phyloP scores from a whole-genome alignment of 2,888 invertebrate species.

The Zele albiditarsus region DNA sequence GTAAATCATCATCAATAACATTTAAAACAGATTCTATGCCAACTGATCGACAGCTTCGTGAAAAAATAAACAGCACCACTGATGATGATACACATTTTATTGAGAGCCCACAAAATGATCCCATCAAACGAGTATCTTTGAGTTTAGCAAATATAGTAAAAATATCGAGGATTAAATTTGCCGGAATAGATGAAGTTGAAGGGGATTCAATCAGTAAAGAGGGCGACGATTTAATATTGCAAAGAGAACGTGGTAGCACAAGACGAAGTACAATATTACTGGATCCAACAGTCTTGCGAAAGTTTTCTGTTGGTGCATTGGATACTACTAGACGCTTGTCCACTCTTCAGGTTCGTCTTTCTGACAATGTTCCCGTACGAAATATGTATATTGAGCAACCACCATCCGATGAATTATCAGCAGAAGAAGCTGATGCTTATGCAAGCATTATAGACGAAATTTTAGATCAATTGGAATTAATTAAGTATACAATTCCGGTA shows the following conservation, averaged over 20 bases:
- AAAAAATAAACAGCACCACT: slow-evolving; percentile 4
- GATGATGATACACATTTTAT: not conserved
- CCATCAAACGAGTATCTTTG: not conserved
- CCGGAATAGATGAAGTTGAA: not conserved
- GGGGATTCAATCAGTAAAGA: not conserved
- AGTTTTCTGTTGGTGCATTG: slow-evolving; percentile 22
- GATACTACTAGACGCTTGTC: not conserved
- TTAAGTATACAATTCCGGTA: slow-evolving; percentile 55
- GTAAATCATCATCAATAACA: slow-evolving; percentile 15
- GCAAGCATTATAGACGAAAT: slow-evolving; percentile 54
- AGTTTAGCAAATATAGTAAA: slow-evolving; percentile 39
- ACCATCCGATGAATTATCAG: slow-evolving; percentile 43
- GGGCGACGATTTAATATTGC: slow-evolving; percentile 26
- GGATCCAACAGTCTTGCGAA: slow-evolving; percentile 39
- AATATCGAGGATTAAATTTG: slow-evolving; percentile 33
- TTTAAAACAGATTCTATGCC: slow-evolving; percentile 13
- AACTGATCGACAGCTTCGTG: slow-evolving; percentile 9
- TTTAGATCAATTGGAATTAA: slow-evolving; percentile 51
- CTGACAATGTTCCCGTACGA: slow-evolving; percentile 54
- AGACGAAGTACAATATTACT: slow-evolving; percentile 40
- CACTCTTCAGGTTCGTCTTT: slow-evolving; percentile 37
- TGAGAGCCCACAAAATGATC: not conserved
- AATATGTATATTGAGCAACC: slow-evolving; percentile 52
- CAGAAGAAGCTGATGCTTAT: slow-evolving; percentile 53
- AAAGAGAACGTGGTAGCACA: slow-evolving; percentile 27